Conservation (phyloP, 2,797 vertebrate genomes). For the Linurgus olivaceus region DNA sequence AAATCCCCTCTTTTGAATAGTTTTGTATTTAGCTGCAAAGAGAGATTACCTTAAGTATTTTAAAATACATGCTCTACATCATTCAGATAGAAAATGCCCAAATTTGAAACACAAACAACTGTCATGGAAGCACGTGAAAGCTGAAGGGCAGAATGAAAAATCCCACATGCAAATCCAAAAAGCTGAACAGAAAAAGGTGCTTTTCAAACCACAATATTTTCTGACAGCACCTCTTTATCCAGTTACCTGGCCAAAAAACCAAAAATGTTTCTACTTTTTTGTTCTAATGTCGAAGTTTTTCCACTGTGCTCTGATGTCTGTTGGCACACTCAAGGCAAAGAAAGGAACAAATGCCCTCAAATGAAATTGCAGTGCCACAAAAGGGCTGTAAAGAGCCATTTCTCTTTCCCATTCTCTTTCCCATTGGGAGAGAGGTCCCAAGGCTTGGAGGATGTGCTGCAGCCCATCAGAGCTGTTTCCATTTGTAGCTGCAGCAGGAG, state of each 20-base stretch:
- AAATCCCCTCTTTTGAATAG: not conserved
- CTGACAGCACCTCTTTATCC: not conserved
- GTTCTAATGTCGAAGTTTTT: not conserved
- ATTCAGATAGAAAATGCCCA: not conserved
- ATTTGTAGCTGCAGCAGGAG: not conserved
- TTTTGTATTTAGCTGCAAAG: not conserved
- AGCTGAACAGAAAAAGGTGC: fast-evolving
- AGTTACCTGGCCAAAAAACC: not conserved
- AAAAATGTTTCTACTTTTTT: not conserved
- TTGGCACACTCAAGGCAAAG: not conserved
- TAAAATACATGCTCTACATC: not conserved
- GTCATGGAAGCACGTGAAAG: not conserved
- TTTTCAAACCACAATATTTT: not conserved
- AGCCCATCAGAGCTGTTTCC: not conserved
- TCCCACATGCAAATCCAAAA: fast-evolving
- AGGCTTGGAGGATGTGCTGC: not conserved
- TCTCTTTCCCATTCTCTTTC: not conserved
- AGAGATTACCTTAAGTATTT: not conserved
- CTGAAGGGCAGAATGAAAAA: not conserved
- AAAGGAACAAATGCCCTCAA: not conserved
- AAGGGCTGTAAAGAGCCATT: not conserved
- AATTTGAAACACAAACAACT: not conserved
- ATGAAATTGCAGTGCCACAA: not conserved
- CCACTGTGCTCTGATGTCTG: not conserved
- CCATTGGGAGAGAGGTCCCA: not conserved